These are phyloP conservation scores for Picus viridis DNA, from an alignment of 2,797 vertebrate genomes.

Conservation along the genomic window DNA sequence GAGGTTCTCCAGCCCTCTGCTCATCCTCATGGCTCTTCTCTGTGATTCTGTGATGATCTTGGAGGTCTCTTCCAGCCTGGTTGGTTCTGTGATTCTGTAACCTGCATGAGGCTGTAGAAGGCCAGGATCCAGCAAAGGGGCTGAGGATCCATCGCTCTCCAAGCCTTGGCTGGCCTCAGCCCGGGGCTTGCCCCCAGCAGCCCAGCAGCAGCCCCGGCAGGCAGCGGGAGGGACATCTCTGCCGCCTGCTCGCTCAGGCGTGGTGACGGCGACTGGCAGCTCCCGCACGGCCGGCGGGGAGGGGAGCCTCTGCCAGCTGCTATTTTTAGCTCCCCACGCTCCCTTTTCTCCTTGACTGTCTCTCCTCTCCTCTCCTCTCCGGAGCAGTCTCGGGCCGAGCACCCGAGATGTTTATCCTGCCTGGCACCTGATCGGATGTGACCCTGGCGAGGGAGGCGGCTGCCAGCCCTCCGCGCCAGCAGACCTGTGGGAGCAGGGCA, in stretches of 20 bases:
- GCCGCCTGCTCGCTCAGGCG: background rate
- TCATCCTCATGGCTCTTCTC: too few species aligned
- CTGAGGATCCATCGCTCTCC: background rate
- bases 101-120: background rate
- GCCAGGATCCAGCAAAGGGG: rapidly evolving
- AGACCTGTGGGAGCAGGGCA: background rate
- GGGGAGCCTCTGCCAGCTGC: background rate
- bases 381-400: background rate
- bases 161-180: background rate
- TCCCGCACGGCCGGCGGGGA: background rate
- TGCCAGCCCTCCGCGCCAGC: background rate
- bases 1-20: too few species aligned
- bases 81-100: too few species aligned
- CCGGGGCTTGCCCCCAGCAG: rapidly evolving
- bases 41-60: too few species aligned
- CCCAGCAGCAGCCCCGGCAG: rapidly evolving
- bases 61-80: too few species aligned
- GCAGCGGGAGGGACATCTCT: background rate
- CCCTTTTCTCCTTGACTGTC: conserved; percentile 64
- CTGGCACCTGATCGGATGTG: conserved; percentile 9
- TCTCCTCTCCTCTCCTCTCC: background rate
- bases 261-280: background rate
- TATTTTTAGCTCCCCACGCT: conserved; percentile 62
- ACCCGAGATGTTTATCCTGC: conserved; percentile 18
- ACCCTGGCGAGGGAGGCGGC: background rate